Base-by-base conservation (phyloP, 2,888 invertebrate species). In the Caenorhabditis sp. region DNA sequence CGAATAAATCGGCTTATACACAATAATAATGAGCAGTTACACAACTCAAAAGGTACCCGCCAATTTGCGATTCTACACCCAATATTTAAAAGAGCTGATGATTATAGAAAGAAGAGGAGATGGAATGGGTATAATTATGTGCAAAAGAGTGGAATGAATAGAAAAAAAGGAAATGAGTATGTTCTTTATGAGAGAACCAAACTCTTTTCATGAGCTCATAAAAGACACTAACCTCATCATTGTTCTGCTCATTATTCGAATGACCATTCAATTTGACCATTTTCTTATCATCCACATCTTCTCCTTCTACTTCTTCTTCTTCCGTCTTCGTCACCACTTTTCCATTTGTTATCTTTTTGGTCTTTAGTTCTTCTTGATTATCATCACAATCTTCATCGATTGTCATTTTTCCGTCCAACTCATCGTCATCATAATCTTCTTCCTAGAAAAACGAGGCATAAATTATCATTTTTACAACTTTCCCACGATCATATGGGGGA, bases 301-400 rank as follows among this genome's bases (percentile, higher is more conserved):
- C 36, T 8, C 3, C 57, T 56, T 56, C 57, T 1, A 3, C 57
- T 20, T 3, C 20, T 20, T 36, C 36, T 20, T 58, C 36, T 17
- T 25, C 36, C 57, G 1, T 21, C 36, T 36, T 58, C 36, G 17
- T 12, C 12, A 43, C 43, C 7, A 58, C 20, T 58, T 20, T 58
- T 58, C 56, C 56, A 56, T 56, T 56, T 26, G 53, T 53, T 23
- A 53, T 17, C 36, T 58, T 58, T 58, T 36, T 26, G 1, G 20
- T 26, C 56, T 20, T 63, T 36, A 56, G 14, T 23, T 60, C 63
- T n/a, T 67, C 67, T 60, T 67, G 67, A 23, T 63, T 67, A 38
- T 71, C 65, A 43, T 73, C 65, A 10, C 68, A 43, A 43, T 43
- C 68, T 43, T 68, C 72, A 54, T 65, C 68, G 21, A 65, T 63